Conservation (phyloP, 2,888 invertebrate genomes). For the Biston stratarius region DNA sequence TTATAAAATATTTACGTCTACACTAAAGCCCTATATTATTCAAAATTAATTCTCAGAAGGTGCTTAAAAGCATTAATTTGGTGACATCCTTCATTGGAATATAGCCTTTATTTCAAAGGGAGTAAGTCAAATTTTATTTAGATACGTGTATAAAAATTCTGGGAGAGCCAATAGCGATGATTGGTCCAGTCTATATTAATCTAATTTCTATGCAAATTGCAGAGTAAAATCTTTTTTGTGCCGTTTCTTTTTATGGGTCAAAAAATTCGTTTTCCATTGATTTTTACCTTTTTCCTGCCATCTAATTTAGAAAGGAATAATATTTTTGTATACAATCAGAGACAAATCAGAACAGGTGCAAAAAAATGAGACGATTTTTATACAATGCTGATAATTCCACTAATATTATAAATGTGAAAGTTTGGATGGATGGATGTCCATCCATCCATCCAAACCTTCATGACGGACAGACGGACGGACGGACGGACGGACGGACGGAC, state of each 20-base stretch:
- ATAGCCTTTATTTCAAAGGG: not conserved
- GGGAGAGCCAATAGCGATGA: conserved; percentile 45
- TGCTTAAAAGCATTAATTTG: conserved; percentile 9
- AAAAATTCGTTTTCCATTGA: conserved; percentile 21
- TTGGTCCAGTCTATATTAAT: conserved; percentile 47
- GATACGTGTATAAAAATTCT: conserved; percentile 5
- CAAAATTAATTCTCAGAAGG: conserved; percentile 20
- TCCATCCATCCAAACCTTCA: no score
- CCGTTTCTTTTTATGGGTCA: conserved; percentile 21
- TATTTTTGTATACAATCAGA: not conserved
- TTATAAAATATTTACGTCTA: conserved; percentile 3
- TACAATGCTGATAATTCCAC: no score
- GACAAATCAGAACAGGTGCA: not conserved
- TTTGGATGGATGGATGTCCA: no score
- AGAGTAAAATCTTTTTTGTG: conserved; percentile 30
- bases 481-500: no score
- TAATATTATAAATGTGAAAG: no score
- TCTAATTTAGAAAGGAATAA: conserved; percentile 7
- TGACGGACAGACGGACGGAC: no score
- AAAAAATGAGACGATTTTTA: not conserved
- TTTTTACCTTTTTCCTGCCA: conserved; percentile 19
- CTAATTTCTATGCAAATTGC: conserved; percentile 62
- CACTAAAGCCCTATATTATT: conserved; percentile 14
- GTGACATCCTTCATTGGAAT: not conserved
- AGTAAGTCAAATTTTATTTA: not conserved